Evolutionary conservation across 2,113 vertebrate species (phyloP).

Genomic region (Parus major): DNA sequence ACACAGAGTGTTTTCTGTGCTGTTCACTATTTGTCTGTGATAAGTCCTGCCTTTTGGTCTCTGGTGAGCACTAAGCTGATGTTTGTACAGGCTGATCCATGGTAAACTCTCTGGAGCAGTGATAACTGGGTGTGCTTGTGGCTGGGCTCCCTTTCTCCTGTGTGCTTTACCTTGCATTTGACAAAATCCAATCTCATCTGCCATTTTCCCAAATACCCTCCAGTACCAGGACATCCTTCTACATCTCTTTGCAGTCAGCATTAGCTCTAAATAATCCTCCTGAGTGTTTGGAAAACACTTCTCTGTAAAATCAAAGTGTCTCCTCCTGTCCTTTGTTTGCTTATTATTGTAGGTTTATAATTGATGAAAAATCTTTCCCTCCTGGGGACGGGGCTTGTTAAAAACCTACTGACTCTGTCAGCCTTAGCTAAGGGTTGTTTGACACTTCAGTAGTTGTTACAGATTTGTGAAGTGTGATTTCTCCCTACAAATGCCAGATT

Average conservation of each 20-base stretch:
- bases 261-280: not conserved
- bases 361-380: not conserved
- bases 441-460: not conserved
- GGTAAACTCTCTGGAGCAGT: not conserved
- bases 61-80: not conserved
- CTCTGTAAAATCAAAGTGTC: not conserved
- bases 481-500: not conserved
- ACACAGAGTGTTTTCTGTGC: not conserved
- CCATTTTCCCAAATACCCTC: not conserved
- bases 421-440: not conserved
- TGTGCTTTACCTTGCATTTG: not conserved
- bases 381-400: not conserved
- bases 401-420: not conserved
- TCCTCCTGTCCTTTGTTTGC: not conserved
- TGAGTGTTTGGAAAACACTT: not conserved
- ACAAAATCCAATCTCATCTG: not conserved
- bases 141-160: not conserved
- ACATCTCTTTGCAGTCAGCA: not conserved
- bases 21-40: not conserved
- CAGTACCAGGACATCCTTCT: not conserved
- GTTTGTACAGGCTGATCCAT: not conserved
- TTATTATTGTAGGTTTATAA: not conserved
- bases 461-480: constrained; percentile 20
- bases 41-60: not conserved
- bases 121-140: not conserved